Conservation (phyloP, 2,888 invertebrate genomes). For the Lasioglossum marginatum region DNA sequence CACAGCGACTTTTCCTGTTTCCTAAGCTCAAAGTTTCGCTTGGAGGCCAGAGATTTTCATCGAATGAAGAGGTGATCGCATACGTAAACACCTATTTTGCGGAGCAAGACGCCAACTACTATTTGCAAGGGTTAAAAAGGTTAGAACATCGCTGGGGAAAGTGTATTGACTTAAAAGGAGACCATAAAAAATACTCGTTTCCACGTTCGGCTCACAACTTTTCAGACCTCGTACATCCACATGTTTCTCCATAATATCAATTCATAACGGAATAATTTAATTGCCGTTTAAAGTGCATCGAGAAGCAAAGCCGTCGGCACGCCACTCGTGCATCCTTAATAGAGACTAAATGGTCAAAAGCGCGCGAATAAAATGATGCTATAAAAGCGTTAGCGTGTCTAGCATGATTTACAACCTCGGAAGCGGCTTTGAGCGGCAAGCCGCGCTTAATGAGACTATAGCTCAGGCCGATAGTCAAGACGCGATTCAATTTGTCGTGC, state of each 20-base stretch:
- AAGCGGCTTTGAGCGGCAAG: neutral
- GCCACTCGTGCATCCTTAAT: neutral
- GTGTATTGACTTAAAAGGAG: too few species aligned
- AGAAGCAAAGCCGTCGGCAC: neutral
- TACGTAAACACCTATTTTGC: too few species aligned
- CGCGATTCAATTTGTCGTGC: neutral
- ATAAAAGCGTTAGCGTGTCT: neutral
- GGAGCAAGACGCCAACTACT: too few species aligned
- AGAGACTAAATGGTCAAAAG: neutral
- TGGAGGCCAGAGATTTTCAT: too few species aligned
- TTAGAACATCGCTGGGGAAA: too few species aligned
- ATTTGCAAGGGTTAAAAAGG: too few species aligned
- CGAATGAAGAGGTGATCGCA: too few species aligned
- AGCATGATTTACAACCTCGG: neutral
- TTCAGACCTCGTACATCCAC: too few species aligned
- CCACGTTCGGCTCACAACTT: too few species aligned
- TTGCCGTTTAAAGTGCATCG: neutral
- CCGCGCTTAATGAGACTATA: neutral
- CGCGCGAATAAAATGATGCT: neutral
- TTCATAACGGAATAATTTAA: neutral
- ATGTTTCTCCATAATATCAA: neutral
- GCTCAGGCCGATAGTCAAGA: neutral
- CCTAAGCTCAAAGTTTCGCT: too few species aligned
- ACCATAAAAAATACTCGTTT: too few species aligned
- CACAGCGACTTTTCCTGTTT: too few species aligned